Base-by-base conservation (phyloP, 1,140 invertebrate genomes). In the Laupala kohalensis region DNA sequence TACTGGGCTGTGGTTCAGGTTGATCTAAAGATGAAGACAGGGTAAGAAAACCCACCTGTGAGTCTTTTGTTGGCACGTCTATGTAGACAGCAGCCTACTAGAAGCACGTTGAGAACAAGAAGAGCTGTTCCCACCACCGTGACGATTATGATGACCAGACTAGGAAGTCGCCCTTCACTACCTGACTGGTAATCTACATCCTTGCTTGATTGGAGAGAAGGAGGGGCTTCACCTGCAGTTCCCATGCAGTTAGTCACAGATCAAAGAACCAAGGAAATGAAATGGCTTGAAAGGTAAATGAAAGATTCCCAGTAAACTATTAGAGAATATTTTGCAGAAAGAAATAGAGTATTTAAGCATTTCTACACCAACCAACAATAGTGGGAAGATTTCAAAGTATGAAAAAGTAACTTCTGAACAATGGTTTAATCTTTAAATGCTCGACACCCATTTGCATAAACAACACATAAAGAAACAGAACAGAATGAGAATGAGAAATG, bases 31-130 rank as follows among this genome's bases (percentile, higher is more conserved):
- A 25, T 6, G 12, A 15, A 29, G 24, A 71, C 27, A 67, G 30
- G 64, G 25, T 28, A 27, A 64, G 15, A 63, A 23, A 64, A 75
- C 76, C 76, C 75, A 79, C 86, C 89, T 89, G 84, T 82, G n/a
- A 87, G 81, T 77, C 88, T 84, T 80, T 90, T 90, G 78, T 89
- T 89, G 71, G 88, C 85, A 83, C 86, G 85, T 78, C 89, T 86
- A 77, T 92, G 87, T 71, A 96, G 87, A 82, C 93, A 95, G 82
- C 92, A 95, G 70, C 92, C 89, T 74, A 95, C 92, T 78, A 95
- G 84, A 72, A 93, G 86, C 76, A 95, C 87, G 82, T 95, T 95
- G 77, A 94, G 85, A 27, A 90, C 80, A 27, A 92, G 86, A 68
- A 92, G 83, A 62, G 87, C 85, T 66, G 88, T 86, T 25, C 90